Evolutionary conservation across 1,140 invertebrate genomes (phyloP), one percentile per base, ranked within the genome.

Genomic region (Stegodyphus dumicola): DNA sequence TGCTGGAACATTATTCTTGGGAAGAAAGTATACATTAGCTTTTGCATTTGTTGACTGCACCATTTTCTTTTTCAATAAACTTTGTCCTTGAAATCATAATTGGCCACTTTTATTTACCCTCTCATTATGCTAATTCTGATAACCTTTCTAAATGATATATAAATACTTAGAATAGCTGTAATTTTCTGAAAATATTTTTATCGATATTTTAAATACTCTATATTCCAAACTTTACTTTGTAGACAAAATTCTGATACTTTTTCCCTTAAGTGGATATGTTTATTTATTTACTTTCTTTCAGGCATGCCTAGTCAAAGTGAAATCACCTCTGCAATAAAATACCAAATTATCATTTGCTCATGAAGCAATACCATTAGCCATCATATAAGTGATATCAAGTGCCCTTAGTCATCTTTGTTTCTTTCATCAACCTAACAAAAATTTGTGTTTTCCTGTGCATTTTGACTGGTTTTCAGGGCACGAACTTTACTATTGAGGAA

Each of bases 391-490:
- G 17, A 17, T 60, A 48, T 51, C n/a, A 65, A 77, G 76, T 77
- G 76, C 54, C 64, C n/a, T 77, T 77, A 77, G 76, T 77, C 76
- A 77, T 48, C 76, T 15, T 77, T 48, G 76, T 77, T 66, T 60
- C 60, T 77, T 51, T 18, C 11, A 66, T 15, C 51, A 11, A 11
- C 9, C 6, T 53, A 67, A 53, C 33, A 77, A 51, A 11, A 60
- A 60, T 17, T 66, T 53, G 54, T 13, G 7, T 9, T 75, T 11
- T 66, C 66, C 66, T 77, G 51, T 75, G 7, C 33, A 15, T 17
- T 60, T 66, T 33, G 33, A 33, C 33, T 33, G 33, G 33, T 33
- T 33, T 33, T 33, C 33, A 33, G 33, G 33, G 33, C 33, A 33
- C 33, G 1, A 33, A 33, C 33, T 33, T 33, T 33, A 33, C 33